A percentile compares a stretch with the other conserved stretches of the same genome.
Conservation (phyloP, 2,888 invertebrate genomes). For the Gibbula magus region DNA sequence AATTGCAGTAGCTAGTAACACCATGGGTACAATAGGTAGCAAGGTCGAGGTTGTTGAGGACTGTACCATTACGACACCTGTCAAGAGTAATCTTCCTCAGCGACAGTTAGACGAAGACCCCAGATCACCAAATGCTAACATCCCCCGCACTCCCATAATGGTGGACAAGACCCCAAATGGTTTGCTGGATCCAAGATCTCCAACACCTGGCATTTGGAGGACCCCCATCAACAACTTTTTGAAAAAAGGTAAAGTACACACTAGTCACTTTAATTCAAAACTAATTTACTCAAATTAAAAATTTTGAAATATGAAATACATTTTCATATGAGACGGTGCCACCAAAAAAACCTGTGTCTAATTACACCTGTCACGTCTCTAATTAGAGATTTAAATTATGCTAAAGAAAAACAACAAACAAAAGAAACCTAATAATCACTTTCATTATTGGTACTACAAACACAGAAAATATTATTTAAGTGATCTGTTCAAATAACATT, state of each 20-base stretch:
- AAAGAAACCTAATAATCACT: too few relatives aligned
- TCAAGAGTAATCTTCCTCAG: slow-evolving; percentile 33
- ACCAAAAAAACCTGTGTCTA: too few relatives aligned
- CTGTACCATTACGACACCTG: slow-evolving; percentile 37
- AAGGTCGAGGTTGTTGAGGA: not conserved
- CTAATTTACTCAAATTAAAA: too few relatives aligned
- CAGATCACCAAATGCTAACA: slow-evolving; percentile 57
- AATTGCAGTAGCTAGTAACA: not conserved
- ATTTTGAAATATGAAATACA: too few relatives aligned
- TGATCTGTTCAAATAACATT: too few relatives aligned
- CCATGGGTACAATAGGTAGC: slow-evolving; percentile 24
- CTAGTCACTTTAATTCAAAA: too few relatives aligned
- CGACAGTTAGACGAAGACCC: slow-evolving; percentile 56
- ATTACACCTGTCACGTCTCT: too few relatives aligned
- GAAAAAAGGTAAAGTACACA: not conserved
- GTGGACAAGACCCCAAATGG: slow-evolving; percentile 59
- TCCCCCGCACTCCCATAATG: slow-evolving; percentile 62
- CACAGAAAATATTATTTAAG: too few relatives aligned
- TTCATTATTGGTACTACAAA: too few relatives aligned
- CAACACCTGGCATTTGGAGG: slow-evolving; percentile 48
- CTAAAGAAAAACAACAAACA: too few relatives aligned
- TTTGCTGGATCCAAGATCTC: slow-evolving; percentile 52
- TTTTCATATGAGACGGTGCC: too few relatives aligned
- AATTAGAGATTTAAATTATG: too few relatives aligned
- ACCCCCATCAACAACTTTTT: slow-evolving; percentile 46